These are phyloP conservation scores for Meriones unguiculatus DNA, from an alignment of 2,113 vertebrate genomes.

Conservation along the genomic window DNA sequence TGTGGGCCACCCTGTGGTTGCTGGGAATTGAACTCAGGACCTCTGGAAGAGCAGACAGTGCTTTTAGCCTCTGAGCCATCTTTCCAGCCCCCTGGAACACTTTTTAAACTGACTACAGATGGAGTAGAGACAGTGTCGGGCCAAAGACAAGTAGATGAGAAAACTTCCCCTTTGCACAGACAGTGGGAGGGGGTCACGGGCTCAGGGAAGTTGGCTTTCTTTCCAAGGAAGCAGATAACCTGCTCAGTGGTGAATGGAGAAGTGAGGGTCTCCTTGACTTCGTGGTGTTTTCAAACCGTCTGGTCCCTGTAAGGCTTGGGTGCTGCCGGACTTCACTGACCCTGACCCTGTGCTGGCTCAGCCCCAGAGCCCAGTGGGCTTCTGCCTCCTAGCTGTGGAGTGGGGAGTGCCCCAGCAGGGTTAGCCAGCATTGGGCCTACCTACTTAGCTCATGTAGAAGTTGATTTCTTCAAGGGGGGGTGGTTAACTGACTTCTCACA, in stretches of 20 bases:
- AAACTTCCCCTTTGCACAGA: rapidly evolving
- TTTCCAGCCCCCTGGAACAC: no score
- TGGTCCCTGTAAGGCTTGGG: no score
- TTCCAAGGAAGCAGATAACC: background rate
- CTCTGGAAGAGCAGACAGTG: no score
- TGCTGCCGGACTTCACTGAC: background rate
- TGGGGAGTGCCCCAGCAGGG: no score
- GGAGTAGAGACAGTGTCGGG: no score
- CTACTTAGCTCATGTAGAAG: background rate
- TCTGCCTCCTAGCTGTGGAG: background rate
- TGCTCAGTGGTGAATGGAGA: background rate
- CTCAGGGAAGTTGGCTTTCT: background rate
- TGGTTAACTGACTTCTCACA: background rate
- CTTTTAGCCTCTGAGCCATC: no score
- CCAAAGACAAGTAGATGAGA: background rate
- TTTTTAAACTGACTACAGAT: background rate
- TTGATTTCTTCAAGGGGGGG: background rate
- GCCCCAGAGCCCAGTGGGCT: background rate
- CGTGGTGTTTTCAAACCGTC: background rate
- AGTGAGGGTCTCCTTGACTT: background rate
- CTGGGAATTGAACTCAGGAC: no score
- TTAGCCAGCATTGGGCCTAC: background rate
- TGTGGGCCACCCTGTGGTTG: no score
- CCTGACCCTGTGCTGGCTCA: background rate
- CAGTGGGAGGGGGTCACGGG: background rate